Evolutionary conservation across 2,113 vertebrate species (phyloP).

Genomic region (Tenrec ecaudatus): DNA sequence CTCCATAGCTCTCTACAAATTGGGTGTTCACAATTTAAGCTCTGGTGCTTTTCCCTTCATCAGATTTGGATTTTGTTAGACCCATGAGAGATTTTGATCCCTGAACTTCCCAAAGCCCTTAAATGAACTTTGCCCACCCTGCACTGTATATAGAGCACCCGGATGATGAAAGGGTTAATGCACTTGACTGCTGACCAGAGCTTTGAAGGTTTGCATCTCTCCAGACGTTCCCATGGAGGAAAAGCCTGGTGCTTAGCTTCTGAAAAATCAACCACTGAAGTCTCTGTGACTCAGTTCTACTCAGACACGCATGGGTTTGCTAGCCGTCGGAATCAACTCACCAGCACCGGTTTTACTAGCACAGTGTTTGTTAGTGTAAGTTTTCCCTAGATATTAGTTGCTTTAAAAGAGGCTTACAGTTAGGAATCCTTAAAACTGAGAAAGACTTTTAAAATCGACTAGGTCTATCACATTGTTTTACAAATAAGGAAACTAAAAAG

Average conservation of each 20-base stretch:
- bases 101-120: not conserved
- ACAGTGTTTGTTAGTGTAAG: not conserved
- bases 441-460: not conserved
- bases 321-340: not conserved
- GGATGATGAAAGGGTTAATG: not conserved
- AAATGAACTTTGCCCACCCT: not conserved
- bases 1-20: too few species aligned
- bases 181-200: not conserved
- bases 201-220: not conserved
- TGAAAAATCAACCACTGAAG: not conserved
- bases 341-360: not conserved
- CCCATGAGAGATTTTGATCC: not conserved
- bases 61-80: too few species aligned
- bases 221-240: not conserved
- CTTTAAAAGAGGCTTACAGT: not conserved
- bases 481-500: not conserved
- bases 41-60: too few species aligned
- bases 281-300: not conserved
- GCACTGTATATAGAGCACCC: not conserved
- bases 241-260: not conserved
- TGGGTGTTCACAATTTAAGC: too few species aligned
- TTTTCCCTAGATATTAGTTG: not conserved
- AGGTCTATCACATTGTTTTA: not conserved
- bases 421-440: not conserved
- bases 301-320: not conserved